Base-by-base conservation (phyloP, 2,888 invertebrate genomes). In the Cerastis leucographa region DNA sequence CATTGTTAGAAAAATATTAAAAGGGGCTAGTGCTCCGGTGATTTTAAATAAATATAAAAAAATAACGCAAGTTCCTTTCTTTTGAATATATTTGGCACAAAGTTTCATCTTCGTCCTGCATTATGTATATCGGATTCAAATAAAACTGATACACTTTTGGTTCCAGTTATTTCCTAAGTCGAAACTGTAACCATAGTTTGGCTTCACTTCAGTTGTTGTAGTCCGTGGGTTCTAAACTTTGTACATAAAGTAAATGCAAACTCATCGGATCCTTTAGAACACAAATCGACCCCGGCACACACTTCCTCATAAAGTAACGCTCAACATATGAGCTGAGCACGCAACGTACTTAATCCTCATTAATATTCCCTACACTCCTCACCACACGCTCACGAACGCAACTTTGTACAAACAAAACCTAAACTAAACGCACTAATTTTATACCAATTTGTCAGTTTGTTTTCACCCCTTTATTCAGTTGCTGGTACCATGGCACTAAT, bases 361-460 rank as follows among this genome's bases (percentile, higher is more conserved):
- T 80, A 76, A 76, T 78, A 87, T 86, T 85, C 78, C 69, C 51
- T 40, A 35, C 54, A 67, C 42, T 67, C 61, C 29, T 66, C 61
- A n/a, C 66, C 49, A 40, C 46, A 64, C 65, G 70, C 62, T 54
- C 59, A 68, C 64, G 68, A 74, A 73, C 74, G 66, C 59, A 61
- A 66, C 59, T 71, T 85, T 71, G 65, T 68, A 71, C 46, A 71
- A 83, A 74, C 71, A 71, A 62, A 66, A 70, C 61, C 49, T 54
- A 66, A 74, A 64, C 49, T 54, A 66, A 74, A 64, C 49, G 11
- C 29, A 54, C 49, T 54, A n/a, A 42, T 56, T 81, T 78, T 62
- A 64, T 42, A 81, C 71, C 64, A 65, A 74, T 73, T 74, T 71
- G 51, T 72, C 71, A 74, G 40, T 76, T 69, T 61, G 12, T 81